Evolutionary conservation across 2,888 invertebrate genomes (phyloP), one percentile per base, ranked within the genome.

Genomic region (Drosophila formosana): DNA sequence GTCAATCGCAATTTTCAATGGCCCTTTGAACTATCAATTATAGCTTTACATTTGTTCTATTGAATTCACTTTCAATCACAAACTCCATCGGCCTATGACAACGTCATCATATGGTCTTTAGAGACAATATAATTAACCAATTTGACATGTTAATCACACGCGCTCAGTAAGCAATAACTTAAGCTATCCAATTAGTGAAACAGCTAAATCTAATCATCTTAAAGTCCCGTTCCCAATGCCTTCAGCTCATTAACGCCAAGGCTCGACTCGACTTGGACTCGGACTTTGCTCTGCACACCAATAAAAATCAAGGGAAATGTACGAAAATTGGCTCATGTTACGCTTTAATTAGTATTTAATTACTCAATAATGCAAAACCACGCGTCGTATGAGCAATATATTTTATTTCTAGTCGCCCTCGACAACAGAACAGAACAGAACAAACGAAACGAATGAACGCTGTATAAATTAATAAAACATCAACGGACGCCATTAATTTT

Each of bases 381-480:
- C 87, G 76, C 82, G 73, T 74, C 84, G 81, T 78, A 83, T 87
- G 57, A 56, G 82, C 70, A 78, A 86, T 84, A 81, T 83, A 81
- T 80, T 78, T 80, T 58, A 80, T 80, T 70, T 69, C 55, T 50
- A 45, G 45, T 28, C 50, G 32, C 50, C 47, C 43, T 4, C 50
- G 26, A 45, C 53, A 26, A 45, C 37, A 37, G 34, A 51, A n/a
- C n/a, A n/a, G n/a, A n/a, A 3, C n/a, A 37, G 37, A 45, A 23
- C 47, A 37, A 43, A 64, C 69, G 71, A 34, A 26, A 28, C 52
- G 41, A 46, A 25, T 45, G 45, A 43, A 64, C 72, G 72, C 67
- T 75, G 78, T 85, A 80, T 86, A 85, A 88, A 86, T 86, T 86
- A 86, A 88, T 88, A 85, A 88, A 86, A 88, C 85, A 85, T 86